Percentiles rank a stretch among this genome's conserved stretches.
These are phyloP conservation scores for Cyphomyrmex costatus DNA, from an alignment of 1,140 invertebrate species.

Conservation along the genomic window DNA sequence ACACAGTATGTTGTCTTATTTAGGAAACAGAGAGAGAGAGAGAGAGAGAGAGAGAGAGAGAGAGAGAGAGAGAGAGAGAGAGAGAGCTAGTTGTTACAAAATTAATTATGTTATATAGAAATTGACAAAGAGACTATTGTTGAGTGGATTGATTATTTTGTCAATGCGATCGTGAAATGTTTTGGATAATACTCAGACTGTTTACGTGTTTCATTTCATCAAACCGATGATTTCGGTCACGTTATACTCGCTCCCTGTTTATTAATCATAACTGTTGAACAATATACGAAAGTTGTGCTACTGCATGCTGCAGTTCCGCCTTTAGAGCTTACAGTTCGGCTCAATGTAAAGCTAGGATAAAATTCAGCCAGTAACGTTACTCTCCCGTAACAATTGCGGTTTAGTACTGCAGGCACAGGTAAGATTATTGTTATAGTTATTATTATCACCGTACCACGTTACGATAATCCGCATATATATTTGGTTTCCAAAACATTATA, in stretches of 20 bases:
- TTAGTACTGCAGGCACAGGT: constrained; percentile 14
- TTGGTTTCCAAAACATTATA: constrained; percentile 19
- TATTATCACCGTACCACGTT: constrained; percentile 49
- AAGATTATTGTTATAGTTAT: constrained; percentile 61
- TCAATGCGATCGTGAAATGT: neutral
- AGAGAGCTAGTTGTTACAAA: too few species aligned
- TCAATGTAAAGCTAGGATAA: constrained; percentile 45
- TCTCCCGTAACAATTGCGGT: constrained; percentile 43
- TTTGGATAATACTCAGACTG: neutral
- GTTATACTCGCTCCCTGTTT: neutral
- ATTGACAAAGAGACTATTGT: neutral
- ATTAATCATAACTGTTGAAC: constrained; percentile 47
- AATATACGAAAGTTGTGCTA: constrained; percentile 26
- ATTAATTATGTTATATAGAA: neutral
- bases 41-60: neutral
- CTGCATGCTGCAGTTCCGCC: constrained; percentile 17
- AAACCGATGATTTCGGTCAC: constrained; percentile 12
- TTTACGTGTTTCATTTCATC: neutral
- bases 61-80: neutral
- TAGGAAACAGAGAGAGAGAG: neutral
- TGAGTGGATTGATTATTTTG: neutral
- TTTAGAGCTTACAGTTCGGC: constrained; percentile 29
- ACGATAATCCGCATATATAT: constrained; percentile 53
- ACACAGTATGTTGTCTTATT: neutral
- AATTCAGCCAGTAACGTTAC: constrained; percentile 43